phyloP scores from a whole-genome alignment of 2,888 invertebrate species.

The Trissolcus japonicus region DNA sequence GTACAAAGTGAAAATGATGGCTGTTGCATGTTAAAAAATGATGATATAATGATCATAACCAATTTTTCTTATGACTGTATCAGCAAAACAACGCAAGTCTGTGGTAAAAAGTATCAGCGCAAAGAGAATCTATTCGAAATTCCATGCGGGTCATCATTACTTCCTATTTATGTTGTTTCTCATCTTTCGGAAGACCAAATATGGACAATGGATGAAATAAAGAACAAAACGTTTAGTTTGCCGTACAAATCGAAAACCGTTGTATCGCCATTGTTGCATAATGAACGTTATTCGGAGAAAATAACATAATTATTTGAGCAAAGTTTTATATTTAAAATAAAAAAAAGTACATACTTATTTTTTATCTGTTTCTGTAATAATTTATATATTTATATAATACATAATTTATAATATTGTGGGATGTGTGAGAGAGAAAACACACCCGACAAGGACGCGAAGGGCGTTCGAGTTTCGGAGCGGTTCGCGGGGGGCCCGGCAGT shows the following conservation, averaged over 20 bases:
- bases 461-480: too few species aligned
- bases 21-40: conserved; percentile 22
- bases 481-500: too few species aligned
- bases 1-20: conserved; percentile 19
- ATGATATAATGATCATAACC: conserved; percentile 19
- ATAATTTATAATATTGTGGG: too few species aligned
- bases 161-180: conserved; percentile 19
- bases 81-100: neutral
- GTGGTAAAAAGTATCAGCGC: conserved; percentile 20
- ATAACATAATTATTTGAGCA: neutral
- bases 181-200: conserved; percentile 22
- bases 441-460: too few species aligned
- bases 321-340: neutral
- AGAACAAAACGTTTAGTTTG: conserved; percentile 21
- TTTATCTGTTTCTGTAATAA: too few species aligned
- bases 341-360: too few species aligned
- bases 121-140: conserved; percentile 24
- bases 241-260: conserved; percentile 13
- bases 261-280: conserved; percentile 23
- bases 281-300: conserved; percentile 12
- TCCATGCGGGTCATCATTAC: conserved; percentile 31
- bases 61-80: conserved; percentile 21
- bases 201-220: conserved; percentile 19
- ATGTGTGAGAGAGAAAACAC: too few species aligned
- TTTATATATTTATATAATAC: too few species aligned